Evolutionary conservation across 2,797 vertebrate species (phyloP), one percentile per base, ranked within the genome.

Genomic region (Poecilia picta): DNA sequence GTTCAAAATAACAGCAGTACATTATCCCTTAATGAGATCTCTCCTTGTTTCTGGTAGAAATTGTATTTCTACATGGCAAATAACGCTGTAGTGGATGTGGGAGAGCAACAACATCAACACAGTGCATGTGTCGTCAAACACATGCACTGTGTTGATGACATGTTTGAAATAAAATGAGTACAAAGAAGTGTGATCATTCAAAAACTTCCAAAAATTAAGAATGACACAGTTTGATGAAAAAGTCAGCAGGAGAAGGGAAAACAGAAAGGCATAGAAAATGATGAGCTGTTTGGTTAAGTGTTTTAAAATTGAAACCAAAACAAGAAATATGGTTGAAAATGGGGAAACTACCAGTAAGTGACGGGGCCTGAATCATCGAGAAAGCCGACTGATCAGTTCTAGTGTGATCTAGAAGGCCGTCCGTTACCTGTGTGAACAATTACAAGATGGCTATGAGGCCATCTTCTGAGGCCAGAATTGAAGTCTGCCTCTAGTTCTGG

Each of bases 1-100:
- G 39, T 71, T 71, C 68, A 71, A 71, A 71, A 45, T 45, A 71
- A 43, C 23, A 71, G 68, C 68, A 45, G 41, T 71, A 6, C 41
- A 7, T 71, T 8, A 71, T 71, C 25, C 25, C 41, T 45, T 45
- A n/a, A 15, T n/a, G 23, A 45, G 12, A 45, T 16, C 25, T 71
- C 41, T 45, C 25, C 39, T 23, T 43, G 66, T 70, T 70, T 43
- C 36, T 70, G 39, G 20, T 43, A 70, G 10, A 70, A 43, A 36
- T 20, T 43, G 4, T 25, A 43, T 70, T 70, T 43, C 64, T 68
- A 41, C 8, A 13, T 68, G 62, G 39, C 66, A 68, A 68, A 70
- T 13, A 43, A 12, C 0, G 5, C 5, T 13, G 18, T 41, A 43
- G 39, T 70, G 8, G 36, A 23, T 70, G 66, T n/a, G 43, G 39